Evolutionary conservation across 2,888 invertebrate species (phyloP).

Genomic region (Melinaea menophilus): DNA sequence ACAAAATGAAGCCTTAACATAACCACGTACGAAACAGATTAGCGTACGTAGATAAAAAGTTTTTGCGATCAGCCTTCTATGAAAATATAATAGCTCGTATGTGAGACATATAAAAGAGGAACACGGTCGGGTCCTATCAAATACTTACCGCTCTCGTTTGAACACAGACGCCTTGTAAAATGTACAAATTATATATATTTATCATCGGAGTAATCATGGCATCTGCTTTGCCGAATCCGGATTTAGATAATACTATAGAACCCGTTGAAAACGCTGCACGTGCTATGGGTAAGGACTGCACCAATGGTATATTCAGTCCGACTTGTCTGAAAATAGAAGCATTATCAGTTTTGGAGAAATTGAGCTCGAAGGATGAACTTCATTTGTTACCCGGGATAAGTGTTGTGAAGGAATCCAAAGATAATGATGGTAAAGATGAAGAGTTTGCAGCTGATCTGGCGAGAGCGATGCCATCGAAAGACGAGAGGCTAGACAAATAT

Average conservation of each 20-base stretch:
- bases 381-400: constrained; percentile 75
- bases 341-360: constrained; percentile 61
- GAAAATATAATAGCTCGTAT: constrained; percentile 73
- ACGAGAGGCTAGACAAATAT: constrained; percentile 86
- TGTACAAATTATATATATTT: constrained; percentile 51
- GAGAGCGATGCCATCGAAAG: constrained; percentile 85
- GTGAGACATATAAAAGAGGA: constrained; percentile 72
- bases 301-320: constrained; percentile 62
- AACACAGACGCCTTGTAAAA: constrained; percentile 55
- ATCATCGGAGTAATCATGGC: constrained; percentile 40
- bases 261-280: constrained; percentile 52
- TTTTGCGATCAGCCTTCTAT: constrained; percentile 72
- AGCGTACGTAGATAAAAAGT: constrained; percentile 34
- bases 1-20: constrained; percentile 37
- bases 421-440: constrained; percentile 79
- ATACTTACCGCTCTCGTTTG: constrained; percentile 53
- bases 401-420: constrained; percentile 77
- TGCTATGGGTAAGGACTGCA: constrained; percentile 61
- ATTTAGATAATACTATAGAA: constrained; percentile 48
- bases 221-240: constrained; percentile 58
- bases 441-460: constrained; percentile 85
- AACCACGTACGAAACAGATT: constrained; percentile 31
- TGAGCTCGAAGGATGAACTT: constrained; percentile 64
- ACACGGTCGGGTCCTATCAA: constrained; percentile 65
- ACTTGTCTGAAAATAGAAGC: constrained; percentile 70